Base-by-base conservation (phyloP, 1,140 invertebrate species). In the Luehdorfia chinensis region DNA sequence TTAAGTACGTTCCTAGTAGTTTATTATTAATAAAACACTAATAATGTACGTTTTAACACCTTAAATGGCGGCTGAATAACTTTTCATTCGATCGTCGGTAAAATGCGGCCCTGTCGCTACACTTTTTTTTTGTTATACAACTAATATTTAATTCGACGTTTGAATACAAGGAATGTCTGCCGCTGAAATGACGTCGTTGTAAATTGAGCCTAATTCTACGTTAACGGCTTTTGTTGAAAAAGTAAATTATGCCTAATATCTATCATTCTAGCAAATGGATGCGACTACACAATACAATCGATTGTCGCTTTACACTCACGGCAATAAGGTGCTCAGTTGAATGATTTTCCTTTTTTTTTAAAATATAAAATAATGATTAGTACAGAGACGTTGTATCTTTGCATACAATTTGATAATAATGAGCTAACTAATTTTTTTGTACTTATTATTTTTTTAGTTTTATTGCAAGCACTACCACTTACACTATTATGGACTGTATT, bases 191-290 rank as follows among this genome's bases (percentile, higher is more conserved):
- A 14, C 13, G 21, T 27, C 23, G 1, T 14, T 14, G 13, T 21
- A 41, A 41, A 41, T 41, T 41, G 36, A 27, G 9, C 21, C 21
- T 27, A 41, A 27, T 41, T 27, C 23, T n/a, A 27, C 12, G 12
- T 39, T 41, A 41, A 23, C 21, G 12, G 21, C 15, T 41, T 41
- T 41, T 41, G 21, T 41, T 41, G 13, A 27, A 39, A 27, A 41
- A 23, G 21, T 1, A 41, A 41, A 41, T 41, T 41, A 14, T 41
- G 2, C 36, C 23, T 27, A 41, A 41, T 41, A 41, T 27, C 21
- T 41, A 41, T 27, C 21, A 41, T 41, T 41, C 5, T 25, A 27
- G 14, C 7, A 25, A 25, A 41, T 41, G 36, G 15, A 6, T 7
- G 13, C 6, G 19, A 14, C 2, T n/a, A 25, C 3, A 15, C 11